Evolutionary conservation across 2,113 vertebrate genomes (phyloP).

Genomic region (Myiopsitta monachus): DNA sequence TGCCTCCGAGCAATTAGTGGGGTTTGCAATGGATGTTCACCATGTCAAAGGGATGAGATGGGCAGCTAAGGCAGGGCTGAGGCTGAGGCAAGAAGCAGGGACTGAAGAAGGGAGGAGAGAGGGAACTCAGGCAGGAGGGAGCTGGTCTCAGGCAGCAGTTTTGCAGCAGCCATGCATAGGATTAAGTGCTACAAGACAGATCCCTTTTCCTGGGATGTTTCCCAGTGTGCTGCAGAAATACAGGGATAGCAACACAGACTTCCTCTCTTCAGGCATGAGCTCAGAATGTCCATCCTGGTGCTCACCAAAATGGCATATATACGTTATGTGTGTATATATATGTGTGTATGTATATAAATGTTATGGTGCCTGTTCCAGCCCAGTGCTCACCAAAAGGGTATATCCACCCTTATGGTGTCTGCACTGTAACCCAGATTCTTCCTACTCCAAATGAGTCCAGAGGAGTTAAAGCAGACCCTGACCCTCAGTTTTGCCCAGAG

Average conservation of each 20-base stretch:
- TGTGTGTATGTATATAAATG: background rate
- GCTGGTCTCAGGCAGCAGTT: background rate
- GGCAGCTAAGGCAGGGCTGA: background rate
- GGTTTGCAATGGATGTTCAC: fast-evolving
- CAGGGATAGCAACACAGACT: background rate
- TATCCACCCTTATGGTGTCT: background rate
- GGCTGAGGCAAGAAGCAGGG: background rate
- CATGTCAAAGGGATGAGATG: background rate
- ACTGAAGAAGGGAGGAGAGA: background rate
- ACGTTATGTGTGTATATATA: background rate
- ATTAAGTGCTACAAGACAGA: background rate
- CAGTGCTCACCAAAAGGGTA: background rate
- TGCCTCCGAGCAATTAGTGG: background rate
- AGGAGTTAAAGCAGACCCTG: background rate
- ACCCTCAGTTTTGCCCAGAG: background rate
- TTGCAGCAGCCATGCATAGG: fast-evolving
- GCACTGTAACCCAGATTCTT: background rate
- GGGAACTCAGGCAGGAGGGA: background rate
- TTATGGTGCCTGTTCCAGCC: background rate
- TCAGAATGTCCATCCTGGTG: fast-evolving
- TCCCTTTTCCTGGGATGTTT: background rate
- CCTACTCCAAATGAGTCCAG: background rate
- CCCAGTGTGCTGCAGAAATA: background rate
- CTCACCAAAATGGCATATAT: background rate
- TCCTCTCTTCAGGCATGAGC: background rate